Evolutionary conservation across 2,888 invertebrate genomes (phyloP).

Genomic region (Bursaphelenchus okinawaensis): DNA sequence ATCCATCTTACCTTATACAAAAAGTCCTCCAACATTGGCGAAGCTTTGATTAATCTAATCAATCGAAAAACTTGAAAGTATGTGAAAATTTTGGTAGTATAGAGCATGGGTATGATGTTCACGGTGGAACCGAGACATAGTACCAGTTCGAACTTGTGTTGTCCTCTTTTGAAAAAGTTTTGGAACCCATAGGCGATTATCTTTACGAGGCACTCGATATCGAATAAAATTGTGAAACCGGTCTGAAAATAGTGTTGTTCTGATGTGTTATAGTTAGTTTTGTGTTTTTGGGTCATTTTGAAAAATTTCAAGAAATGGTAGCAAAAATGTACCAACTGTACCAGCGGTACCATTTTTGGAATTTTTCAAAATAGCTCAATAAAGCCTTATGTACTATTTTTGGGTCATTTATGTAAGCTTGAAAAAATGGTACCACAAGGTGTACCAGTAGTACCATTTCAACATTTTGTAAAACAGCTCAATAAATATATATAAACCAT

Average conservation of each 20-base stretch:
- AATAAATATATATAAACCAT: too few species aligned
- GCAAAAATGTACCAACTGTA: too few species aligned
- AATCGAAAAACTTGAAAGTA: constrained; percentile 91
- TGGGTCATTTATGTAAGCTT: too few species aligned
- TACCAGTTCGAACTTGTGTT: constrained; percentile 74
- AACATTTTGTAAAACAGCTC: too few species aligned
- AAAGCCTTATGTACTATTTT: too few species aligned
- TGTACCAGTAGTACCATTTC: too few species aligned
- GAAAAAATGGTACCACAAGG: too few species aligned
- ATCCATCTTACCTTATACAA: constrained; percentile 64
- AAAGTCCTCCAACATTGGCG: constrained; percentile 95
- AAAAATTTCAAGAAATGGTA: too few species aligned
- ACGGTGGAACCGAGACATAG: constrained; percentile 83
- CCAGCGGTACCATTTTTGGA: too few species aligned
- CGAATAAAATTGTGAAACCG: constrained; percentile 86
- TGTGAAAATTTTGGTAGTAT: constrained; percentile 86
- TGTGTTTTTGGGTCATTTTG: too few species aligned
- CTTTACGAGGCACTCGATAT: constrained; percentile 89
- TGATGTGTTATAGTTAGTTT: constrained; percentile 3
- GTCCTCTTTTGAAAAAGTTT: constrained; percentile 79
- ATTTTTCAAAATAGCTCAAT: too few species aligned
- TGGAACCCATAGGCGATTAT: constrained; percentile 93
- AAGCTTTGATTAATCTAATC: constrained; percentile 91
- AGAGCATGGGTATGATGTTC: constrained; percentile 78
- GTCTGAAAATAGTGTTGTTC: constrained; percentile 64